Conservation (phyloP, 2,888 invertebrate species). For the Gastracanthus pulcherrimus region DNA sequence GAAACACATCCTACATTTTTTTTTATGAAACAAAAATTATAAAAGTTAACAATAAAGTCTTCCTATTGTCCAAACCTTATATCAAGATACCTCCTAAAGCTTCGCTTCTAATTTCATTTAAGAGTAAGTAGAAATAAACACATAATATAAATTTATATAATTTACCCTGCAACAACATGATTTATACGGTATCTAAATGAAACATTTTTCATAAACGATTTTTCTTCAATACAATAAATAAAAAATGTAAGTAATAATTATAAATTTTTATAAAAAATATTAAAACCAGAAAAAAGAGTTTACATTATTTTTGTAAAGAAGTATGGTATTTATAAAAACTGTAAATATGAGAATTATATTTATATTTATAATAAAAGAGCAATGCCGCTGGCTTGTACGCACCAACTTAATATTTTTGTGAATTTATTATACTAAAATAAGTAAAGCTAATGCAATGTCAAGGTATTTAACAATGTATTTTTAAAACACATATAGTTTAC, state of each 20-base stretch:
- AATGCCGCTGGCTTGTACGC: neutral
- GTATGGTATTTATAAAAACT: neutral
- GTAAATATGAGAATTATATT: neutral
- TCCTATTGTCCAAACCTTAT: constrained; percentile 28
- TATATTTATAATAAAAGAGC: neutral
- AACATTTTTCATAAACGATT: too few species aligned
- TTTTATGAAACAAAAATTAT: constrained; percentile 47
- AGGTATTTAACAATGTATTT: neutral
- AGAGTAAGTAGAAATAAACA: constrained; percentile 61
- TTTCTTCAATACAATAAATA: too few species aligned
- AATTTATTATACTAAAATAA: neutral
- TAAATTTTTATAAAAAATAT: too few species aligned
- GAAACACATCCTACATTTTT: constrained; percentile 19
- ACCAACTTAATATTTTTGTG: neutral
- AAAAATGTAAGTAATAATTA: too few species aligned
- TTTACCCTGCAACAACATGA: too few species aligned
- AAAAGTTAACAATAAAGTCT: constrained; percentile 32
- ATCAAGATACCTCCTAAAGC: constrained; percentile 47
- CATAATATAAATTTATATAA: too few species aligned
- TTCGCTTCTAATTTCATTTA: constrained; percentile 41
- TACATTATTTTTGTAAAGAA: too few species aligned
- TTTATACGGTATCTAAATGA: too few species aligned
- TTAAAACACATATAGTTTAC: neutral
- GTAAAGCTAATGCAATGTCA: neutral
- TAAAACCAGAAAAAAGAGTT: too few species aligned